A percentile compares a stretch with the other conserved stretches of the same genome.
These are phyloP conservation scores for Ellobium chinense DNA, from an alignment of 2,888 invertebrate genomes.

Conservation along the genomic window DNA sequence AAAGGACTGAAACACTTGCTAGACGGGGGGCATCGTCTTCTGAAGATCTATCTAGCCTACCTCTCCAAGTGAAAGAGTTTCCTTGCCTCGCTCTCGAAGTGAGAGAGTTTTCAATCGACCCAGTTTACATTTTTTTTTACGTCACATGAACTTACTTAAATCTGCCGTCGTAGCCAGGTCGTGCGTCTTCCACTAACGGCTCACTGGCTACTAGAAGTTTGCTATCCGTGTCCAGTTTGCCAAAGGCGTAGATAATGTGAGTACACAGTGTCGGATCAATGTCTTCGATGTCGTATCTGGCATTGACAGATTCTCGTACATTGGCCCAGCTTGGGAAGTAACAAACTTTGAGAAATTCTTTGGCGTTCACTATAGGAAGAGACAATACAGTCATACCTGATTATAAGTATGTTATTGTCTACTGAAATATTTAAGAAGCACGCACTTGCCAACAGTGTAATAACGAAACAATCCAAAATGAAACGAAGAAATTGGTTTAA, in stretches of 20 bases:
- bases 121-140: too few species aligned
- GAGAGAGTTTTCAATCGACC: neutral
- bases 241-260: constrained; percentile 49
- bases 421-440: too few species aligned
- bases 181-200: constrained; percentile 19
- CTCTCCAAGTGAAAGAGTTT: too few species aligned
- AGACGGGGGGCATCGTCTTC: too few species aligned
- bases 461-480: too few species aligned
- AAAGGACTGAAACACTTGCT: too few species aligned
- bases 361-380: neutral
- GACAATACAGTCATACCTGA: too few species aligned
- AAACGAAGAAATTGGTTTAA: too few species aligned
- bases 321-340: constrained; percentile 49
- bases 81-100: too few species aligned
- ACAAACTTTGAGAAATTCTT: constrained; percentile 42
- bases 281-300: constrained; percentile 36
- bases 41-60: too few species aligned
- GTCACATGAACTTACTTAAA: neutral
- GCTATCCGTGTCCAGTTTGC: constrained; percentile 28
- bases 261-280: constrained; percentile 45
- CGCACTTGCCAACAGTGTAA: too few species aligned
- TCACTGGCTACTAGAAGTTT: constrained; percentile 18
- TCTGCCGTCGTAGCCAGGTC: constrained; percentile 23
- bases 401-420: too few species aligned
- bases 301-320: neutral